Evolutionary conservation across 2,888 invertebrate genomes (phyloP).

Genomic region (Falcaria lacertinaria): DNA sequence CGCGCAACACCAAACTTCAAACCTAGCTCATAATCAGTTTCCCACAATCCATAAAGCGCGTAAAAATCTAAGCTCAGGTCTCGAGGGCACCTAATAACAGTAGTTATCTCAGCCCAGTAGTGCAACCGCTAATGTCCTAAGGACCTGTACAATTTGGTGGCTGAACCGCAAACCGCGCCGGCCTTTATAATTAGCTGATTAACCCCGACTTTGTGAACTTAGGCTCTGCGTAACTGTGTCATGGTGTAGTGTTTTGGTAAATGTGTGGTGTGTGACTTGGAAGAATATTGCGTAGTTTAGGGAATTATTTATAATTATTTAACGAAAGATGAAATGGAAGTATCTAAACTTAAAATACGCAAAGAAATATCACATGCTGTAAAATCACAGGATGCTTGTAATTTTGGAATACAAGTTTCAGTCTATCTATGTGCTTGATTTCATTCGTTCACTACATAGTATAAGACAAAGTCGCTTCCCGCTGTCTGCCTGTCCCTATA

Average conservation of each 20-base stretch:
- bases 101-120: slow-evolving; percentile 19
- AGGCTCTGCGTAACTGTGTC: slow-evolving; percentile 25
- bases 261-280: slow-evolving; percentile 4
- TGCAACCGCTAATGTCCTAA: slow-evolving; percentile 22
- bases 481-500: no score
- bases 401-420: no score
- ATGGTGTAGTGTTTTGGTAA: slow-evolving; percentile 11
- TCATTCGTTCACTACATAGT: no score
- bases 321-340: no score
- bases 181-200: slow-evolving; percentile 25
- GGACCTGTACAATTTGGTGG: slow-evolving; percentile 26
- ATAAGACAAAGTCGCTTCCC: no score
- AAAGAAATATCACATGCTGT: no score
- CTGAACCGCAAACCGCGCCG: slow-evolving; percentile 24
- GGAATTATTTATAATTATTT: no score
- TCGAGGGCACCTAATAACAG: slow-evolving; percentile 12
- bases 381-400: no score
- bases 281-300: no score
- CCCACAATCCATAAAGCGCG: background rate
- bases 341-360: no score
- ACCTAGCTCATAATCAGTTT: background rate
- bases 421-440: no score
- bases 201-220: slow-evolving; percentile 16
- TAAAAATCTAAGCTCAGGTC: background rate
- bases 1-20: background rate